Base-by-base conservation (phyloP, 2,113 vertebrate genomes). In the Thryonomys swinderianus region DNA sequence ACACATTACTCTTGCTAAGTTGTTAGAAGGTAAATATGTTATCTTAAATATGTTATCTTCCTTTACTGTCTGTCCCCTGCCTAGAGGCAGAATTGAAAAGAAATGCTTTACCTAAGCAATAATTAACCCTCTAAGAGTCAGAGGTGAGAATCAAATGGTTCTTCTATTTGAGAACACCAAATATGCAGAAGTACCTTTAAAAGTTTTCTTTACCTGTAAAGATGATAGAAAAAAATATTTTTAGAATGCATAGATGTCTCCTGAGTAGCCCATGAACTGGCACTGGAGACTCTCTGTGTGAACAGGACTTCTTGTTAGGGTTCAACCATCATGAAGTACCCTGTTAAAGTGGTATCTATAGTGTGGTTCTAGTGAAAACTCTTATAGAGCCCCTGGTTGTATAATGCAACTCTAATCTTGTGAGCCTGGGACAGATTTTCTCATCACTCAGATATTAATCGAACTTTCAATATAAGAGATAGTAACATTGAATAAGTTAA, bases 61-160 rank as follows among this genome's bases (percentile, higher is more conserved):
- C 48, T 95, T 96, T 96, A 66, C 21, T 91, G 79, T 66, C 69
- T 81, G 59, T 67, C 69, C 0, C 7, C 25, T 95, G 59, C 74
- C 89, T 96, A 83, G 67, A 95, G 71, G 34, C 14, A 48, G 67
- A 80, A 37, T 13, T 92, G 85, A 94, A 94, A 71, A 86, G 90
- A 7, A 9, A 61, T 76, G 67, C 34, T 79, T 95, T 0, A 4
- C 25, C 25, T 53, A 23, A 0, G 2, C 89, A 82, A 30, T 66
- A 59, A 45, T 89, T 83, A 76, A 92, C 48, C 27, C 16, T 37
- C 40, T 32, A 92, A 90, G 3, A 34, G 40, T 67, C 66, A 27
- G 74, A 91, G 88, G 27, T 66, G 66, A 85, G 73, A 94, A 51
- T 59, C 85, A 76, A 88, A 62, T 83, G 42, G 17, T 87, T n/a